phyloP scores from a whole-genome alignment of 2,888 invertebrate species.

The Apeira syringaria region DNA sequence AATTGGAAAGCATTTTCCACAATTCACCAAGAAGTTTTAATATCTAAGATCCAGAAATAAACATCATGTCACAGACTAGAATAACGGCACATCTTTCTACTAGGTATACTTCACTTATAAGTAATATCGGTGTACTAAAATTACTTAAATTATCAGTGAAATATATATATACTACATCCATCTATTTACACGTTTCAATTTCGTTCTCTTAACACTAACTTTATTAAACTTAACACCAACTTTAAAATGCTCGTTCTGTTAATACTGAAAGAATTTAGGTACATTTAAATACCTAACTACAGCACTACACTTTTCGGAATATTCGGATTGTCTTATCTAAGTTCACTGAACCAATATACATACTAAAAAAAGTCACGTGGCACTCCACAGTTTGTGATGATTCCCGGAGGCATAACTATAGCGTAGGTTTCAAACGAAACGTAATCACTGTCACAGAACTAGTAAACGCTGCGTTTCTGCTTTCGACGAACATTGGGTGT shows the following conservation, averaged over 20 bases:
- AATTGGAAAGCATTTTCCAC: too few species aligned
- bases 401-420: conserved; percentile 28
- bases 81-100: conserved; percentile 38
- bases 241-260: conserved; percentile 17
- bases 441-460: conserved; percentile 21
- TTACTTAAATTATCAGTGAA: conserved; percentile 9
- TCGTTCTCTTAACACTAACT: conserved; percentile 12
- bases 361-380: conserved; percentile 49
- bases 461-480: conserved; percentile 31
- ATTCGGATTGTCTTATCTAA: conserved; percentile 38
- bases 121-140: conserved; percentile 12
- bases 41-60: conserved; percentile 11
- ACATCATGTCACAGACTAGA: conserved; percentile 41
- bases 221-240: conserved; percentile 13
- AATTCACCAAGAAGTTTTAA: not conserved
- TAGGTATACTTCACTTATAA: conserved; percentile 4
- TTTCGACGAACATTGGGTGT: conserved; percentile 31
- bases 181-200: conserved; percentile 17
- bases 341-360: conserved; percentile 48
- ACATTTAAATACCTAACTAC: conserved; percentile 7
- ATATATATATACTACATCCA: conserved; percentile 7
- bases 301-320: conserved; percentile 35
- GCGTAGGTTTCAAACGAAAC: conserved; percentile 17
- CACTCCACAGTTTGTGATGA: conserved; percentile 38
- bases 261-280: conserved; percentile 23